Evolutionary conservation across 2,797 vertebrate species (phyloP).

Genomic region (Silurus lanzhouensis): DNA sequence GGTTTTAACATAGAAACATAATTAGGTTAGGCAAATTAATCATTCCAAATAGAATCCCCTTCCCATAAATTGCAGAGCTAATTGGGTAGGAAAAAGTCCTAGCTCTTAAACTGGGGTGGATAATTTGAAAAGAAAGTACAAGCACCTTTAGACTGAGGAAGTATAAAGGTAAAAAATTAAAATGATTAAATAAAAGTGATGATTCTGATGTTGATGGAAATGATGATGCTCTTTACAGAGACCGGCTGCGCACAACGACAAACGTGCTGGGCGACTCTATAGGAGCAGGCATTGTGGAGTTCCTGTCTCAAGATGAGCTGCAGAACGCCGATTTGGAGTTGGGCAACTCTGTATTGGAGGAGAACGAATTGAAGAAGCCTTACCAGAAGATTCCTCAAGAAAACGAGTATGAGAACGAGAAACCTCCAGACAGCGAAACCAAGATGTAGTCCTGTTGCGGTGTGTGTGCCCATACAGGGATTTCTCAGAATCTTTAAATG

Average conservation of each 20-base stretch:
- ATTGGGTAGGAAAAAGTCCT: slow-evolving; percentile 74
- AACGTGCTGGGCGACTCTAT: slow-evolving; percentile 95
- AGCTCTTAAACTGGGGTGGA: slow-evolving; percentile 67
- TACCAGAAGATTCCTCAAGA: slow-evolving; percentile 94
- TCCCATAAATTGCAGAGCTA: slow-evolving; percentile 73
- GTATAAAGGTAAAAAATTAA: not conserved
- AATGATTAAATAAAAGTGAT: not conserved
- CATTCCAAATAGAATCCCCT: slow-evolving; percentile 78
- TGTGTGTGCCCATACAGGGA: slow-evolving; percentile 33
- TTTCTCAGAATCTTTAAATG: slow-evolving; percentile 21
- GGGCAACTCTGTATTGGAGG: slow-evolving; percentile 94
- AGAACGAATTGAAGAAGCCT: slow-evolving; percentile 94
- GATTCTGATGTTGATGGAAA: not conserved
- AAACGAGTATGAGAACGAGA: slow-evolving; percentile 84
- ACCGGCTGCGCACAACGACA: slow-evolving; percentile 94
- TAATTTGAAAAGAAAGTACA: slow-evolving; percentile 56
- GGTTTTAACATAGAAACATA: slow-evolving; percentile 84
- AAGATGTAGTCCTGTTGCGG: slow-evolving; percentile 83
- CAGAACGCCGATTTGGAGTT: slow-evolving; percentile 87
- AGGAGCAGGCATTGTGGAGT: slow-evolving; percentile 94
- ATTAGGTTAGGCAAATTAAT: slow-evolving; percentile 85
- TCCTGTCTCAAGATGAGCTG: slow-evolving; percentile 90
- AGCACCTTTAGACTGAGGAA: not conserved
- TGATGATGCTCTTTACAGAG: slow-evolving; percentile 69
- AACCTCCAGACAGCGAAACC: slow-evolving; percentile 86